Conservation (phyloP, 2,888 invertebrate genomes). For the Rhagonycha fulva region DNA sequence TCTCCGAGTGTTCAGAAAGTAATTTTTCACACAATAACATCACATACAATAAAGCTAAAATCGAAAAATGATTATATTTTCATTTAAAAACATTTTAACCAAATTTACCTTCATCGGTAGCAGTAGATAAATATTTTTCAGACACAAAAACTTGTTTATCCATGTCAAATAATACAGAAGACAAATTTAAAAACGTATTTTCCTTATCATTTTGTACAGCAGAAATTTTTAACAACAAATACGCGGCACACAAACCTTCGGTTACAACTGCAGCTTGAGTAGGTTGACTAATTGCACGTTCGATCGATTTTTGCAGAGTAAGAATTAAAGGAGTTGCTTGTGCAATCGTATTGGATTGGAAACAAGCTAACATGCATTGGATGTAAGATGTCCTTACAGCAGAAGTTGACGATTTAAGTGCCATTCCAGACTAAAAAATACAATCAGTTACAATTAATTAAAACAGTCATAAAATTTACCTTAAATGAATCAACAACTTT, state of each 20-base stretch:
- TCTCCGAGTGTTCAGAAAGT: conserved; percentile 69
- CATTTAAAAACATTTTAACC: neutral
- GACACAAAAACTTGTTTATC: conserved; percentile 81
- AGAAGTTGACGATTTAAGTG: conserved; percentile 77
- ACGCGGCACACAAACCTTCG: conserved; percentile 73
- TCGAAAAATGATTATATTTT: neutral
- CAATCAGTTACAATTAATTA: neutral
- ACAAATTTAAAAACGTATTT: conserved; percentile 61
- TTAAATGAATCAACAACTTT: conserved; percentile 69
- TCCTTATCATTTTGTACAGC: conserved; percentile 56
- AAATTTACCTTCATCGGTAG: conserved; percentile 66
- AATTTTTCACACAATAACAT: conserved; percentile 75
- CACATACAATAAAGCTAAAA: conserved; percentile 67
- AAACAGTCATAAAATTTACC: conserved; percentile 41
- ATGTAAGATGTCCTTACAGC: conserved; percentile 79
- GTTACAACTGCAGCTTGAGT: conserved; percentile 70
- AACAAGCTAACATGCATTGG: conserved; percentile 71
- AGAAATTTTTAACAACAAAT: conserved; percentile 68
- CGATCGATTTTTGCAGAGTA: conserved; percentile 71
- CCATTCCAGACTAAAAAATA: conserved; percentile 68
- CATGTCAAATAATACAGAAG: conserved; percentile 73
- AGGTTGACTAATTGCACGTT: conserved; percentile 76
- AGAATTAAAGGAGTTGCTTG: conserved; percentile 61
- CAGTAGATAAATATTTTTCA: conserved; percentile 76
- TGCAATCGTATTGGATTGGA: conserved; percentile 60